phyloP scores from a whole-genome alignment of 2,113 vertebrate species.

The Pantherophis guttatus region DNA sequence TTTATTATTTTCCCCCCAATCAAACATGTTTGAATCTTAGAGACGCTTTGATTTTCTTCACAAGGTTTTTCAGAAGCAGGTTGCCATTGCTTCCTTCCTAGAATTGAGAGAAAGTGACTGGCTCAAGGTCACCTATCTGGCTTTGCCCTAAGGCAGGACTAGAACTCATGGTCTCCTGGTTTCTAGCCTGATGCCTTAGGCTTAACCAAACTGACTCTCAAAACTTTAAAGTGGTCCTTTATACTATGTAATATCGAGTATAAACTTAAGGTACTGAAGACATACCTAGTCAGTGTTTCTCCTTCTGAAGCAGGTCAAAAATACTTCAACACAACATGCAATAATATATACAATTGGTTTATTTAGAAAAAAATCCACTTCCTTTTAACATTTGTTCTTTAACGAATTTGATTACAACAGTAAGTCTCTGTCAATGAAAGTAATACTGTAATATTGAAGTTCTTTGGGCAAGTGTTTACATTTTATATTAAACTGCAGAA shows the following conservation, averaged over 20 bases:
- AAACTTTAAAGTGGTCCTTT: background rate
- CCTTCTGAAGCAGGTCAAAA: background rate
- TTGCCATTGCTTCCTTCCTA: background rate
- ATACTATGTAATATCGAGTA: background rate
- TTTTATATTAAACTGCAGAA: background rate
- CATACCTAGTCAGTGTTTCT: background rate
- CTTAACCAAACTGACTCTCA: background rate
- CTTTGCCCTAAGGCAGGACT: background rate
- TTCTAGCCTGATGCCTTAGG: background rate
- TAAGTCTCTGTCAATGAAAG: background rate
- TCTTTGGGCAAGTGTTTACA: background rate
- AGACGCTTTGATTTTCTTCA: background rate
- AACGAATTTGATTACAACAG: background rate
- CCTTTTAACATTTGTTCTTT: background rate
- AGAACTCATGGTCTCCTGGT: background rate
- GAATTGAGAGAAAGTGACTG: background rate
- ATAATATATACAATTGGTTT: background rate
- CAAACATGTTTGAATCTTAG: background rate
- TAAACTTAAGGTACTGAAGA: background rate
- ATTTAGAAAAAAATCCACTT: background rate
- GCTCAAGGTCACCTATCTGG: background rate
- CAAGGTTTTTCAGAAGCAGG: background rate
- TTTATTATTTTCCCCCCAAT: background rate
- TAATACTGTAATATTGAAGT: background rate
- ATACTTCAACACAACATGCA: too few relatives aligned